phyloP scores from a whole-genome alignment of 2,113 vertebrate genomes.

The Pongo pygmaeus region DNA sequence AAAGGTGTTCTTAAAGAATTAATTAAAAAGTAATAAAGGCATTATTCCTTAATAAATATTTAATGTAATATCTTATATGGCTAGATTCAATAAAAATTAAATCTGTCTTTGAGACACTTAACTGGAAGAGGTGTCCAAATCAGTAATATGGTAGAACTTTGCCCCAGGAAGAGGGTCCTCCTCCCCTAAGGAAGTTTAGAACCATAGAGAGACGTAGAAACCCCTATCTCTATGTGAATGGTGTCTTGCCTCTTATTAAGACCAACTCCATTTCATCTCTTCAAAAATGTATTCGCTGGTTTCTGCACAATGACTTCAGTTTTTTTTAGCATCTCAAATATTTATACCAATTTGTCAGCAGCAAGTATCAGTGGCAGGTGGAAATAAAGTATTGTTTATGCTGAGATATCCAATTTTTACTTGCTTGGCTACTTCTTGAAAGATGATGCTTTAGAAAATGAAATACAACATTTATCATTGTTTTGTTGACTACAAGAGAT shows the following conservation, averaged over 20 bases:
- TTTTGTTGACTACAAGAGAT: conserved; percentile 31
- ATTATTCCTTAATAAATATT: conserved; percentile 9
- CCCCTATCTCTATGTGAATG: neutral
- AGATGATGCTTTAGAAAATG: conserved; percentile 54
- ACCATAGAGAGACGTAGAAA: neutral
- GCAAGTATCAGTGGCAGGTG: conserved; percentile 54
- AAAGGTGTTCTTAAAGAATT: conserved; percentile 29
- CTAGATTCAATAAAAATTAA: conserved; percentile 5
- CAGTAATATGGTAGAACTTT: neutral
- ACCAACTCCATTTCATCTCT: neutral
- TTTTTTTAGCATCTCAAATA: conserved; percentile 55
- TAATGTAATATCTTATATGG: neutral
- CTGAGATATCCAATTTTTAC: conserved; percentile 66
- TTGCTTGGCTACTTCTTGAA: conserved; percentile 72
- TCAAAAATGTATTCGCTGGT: conserved; percentile 30
- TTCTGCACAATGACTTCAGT: conserved; percentile 38
- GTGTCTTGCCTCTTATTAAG: neutral
- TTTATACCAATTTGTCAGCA: conserved; percentile 73
- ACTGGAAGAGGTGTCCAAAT: neutral
- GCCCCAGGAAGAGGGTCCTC: neutral
- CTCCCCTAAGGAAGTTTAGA: neutral
- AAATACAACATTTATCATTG: conserved; percentile 54
- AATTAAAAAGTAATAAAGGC: neutral
- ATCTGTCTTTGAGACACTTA: conserved; percentile 24
- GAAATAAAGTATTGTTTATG: conserved; percentile 72